These are phyloP conservation scores for Drosophila subobscura DNA, from an alignment of 1,140 invertebrate species.

Conservation along the genomic window DNA sequence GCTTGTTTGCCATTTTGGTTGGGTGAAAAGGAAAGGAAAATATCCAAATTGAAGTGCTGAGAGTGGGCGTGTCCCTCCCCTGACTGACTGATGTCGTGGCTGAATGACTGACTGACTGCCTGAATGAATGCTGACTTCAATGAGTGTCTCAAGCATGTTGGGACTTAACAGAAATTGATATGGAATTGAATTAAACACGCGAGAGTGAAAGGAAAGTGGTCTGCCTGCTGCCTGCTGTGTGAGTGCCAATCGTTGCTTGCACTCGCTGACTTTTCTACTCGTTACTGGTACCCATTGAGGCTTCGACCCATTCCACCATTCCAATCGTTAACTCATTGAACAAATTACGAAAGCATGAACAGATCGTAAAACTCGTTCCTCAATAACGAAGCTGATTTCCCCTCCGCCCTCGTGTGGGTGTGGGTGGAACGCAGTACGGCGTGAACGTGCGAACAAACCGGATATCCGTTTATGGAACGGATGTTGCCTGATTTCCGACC, in stretches of 20 bases:
- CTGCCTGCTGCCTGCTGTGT: background rate
- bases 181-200: slow-evolving; percentile 46
- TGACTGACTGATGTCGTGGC: slow-evolving; percentile 7
- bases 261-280: background rate
- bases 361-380: background rate
- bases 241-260: background rate
- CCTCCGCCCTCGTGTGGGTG: background rate
- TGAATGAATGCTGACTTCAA: slow-evolving; percentile 37
- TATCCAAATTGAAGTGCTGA: slow-evolving; percentile 15
- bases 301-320: background rate
- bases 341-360: background rate
- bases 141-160: slow-evolving; percentile 36
- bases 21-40: slow-evolving; percentile 19
- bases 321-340: slow-evolving; percentile 4
- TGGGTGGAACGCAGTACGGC: slow-evolving; percentile 33
- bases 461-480: slow-evolving; percentile 75
- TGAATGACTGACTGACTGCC: background rate
- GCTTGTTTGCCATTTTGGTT: slow-evolving; percentile 60
- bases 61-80: slow-evolving; percentile 19
- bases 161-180: slow-evolving; percentile 28
- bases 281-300: background rate
- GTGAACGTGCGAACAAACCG: slow-evolving; percentile 78
- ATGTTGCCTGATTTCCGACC: slow-evolving; percentile 76
- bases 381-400: slow-evolving; percentile 20
- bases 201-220: slow-evolving; percentile 12